Base-by-base conservation (phyloP, 2,113 vertebrate species). In the Siphamia tubifer region DNA sequence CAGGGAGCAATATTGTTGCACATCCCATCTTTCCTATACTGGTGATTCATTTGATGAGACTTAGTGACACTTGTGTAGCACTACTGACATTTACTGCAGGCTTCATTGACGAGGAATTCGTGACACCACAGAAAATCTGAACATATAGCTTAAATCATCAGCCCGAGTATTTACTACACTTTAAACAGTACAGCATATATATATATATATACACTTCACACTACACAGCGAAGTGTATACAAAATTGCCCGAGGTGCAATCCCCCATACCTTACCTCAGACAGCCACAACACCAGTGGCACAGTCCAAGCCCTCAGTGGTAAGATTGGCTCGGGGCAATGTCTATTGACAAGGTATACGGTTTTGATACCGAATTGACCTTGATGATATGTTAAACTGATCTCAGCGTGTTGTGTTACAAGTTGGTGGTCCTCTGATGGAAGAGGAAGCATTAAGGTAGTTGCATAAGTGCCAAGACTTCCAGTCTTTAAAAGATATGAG, bases 271-370 rank as follows among this genome's bases (percentile, higher is more conserved):
- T 83, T 85, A 89, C 69, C 84, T 74, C 24, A 28, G 20, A 34
- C 12, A 32, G 32, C 56, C 82, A 76, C 54, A 44, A 35, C 54
- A 44, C 48, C n/a, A 15, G 36, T 16, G 49, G 40, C 38, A 25
- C 47, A 61, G 53, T 63, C 56, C 17, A 24, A 68, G 57, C 77
- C 49, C 65, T 69, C 76, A 0, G 39, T 40, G 83, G 87, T 90
- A 89, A 90, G 89, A 90, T 71, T 84, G 82, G 82, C 85, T 87
- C 89, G 81, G 77, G 85, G 84, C 85, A 92, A 86, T 83, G 65
- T 80, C 58, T 89, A 90, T 78, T 89, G 90, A 69, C 94, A 95
- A 97, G 95, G 95, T 97, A 93, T 97, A 96, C 94, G 94, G 95
- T 87, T 86, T 89, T 89, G 84, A 60, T 31, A 93, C 95, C 94